phyloP scores from a whole-genome alignment of 1,140 invertebrate species.

The Babylonia areolata region DNA sequence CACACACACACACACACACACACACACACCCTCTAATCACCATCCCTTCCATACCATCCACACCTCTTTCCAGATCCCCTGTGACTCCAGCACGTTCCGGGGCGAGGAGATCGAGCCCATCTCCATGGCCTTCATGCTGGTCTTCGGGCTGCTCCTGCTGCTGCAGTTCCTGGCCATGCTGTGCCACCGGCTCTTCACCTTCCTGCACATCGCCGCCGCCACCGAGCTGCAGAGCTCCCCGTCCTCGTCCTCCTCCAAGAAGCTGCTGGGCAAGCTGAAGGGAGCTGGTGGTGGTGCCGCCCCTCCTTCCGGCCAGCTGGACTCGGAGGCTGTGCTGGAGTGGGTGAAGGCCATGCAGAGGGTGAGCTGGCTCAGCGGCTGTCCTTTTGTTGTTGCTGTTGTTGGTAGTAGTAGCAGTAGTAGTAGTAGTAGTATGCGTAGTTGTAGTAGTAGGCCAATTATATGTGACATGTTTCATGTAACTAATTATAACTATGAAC shows the following conservation, averaged over 20 bases:
- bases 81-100: slow-evolving; percentile 26
- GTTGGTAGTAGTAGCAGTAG: no score
- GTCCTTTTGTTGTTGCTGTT: neutral
- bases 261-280: neutral
- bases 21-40: no score
- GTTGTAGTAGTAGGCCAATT: no score
- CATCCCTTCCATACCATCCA: no score
- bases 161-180: slow-evolving; percentile 78
- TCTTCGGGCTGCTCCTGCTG: slow-evolving; percentile 76
- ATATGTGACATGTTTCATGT: no score
- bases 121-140: slow-evolving; percentile 76
- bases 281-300: neutral
- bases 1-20: no score
- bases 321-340: slow-evolving; percentile 17
- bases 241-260: neutral
- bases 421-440: no score
- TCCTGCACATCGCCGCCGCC: slow-evolving; percentile 69
- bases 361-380: slow-evolving; percentile 13
- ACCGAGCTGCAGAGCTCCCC: slow-evolving; percentile 52
- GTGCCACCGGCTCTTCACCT: slow-evolving; percentile 73
- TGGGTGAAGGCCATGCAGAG: slow-evolving; percentile 42
- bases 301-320: neutral
- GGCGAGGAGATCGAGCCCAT: slow-evolving; percentile 73
- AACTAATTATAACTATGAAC: no score
- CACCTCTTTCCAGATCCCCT: slow-evolving; percentile 10